A percentile compares a stretch with the other conserved stretches of the same genome.
These are phyloP conservation scores for Otocyon megalotis DNA, from an alignment of 2,113 vertebrate genomes.

Conservation along the genomic window DNA sequence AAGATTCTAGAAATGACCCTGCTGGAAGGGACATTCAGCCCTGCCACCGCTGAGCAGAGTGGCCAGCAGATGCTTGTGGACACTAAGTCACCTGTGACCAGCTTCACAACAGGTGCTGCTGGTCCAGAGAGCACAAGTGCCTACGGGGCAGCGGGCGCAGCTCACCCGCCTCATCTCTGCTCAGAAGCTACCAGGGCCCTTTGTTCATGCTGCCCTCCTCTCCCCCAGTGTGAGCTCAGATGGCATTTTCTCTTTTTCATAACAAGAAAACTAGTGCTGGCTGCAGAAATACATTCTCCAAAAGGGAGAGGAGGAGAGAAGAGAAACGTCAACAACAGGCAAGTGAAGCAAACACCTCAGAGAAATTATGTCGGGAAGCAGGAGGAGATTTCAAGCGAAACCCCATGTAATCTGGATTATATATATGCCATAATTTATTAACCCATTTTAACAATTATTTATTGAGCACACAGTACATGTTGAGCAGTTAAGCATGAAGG, in stretches of 20 bases:
- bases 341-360: too few species aligned
- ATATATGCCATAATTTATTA: fast-evolving
- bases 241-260: fast-evolving
- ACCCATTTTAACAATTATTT: background rate
- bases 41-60: background rate
- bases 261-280: background rate
- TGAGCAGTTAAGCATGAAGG: too few species aligned
- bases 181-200: background rate
- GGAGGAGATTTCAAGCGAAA: background rate
- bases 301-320: background rate
- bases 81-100: background rate
- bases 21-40: background rate
- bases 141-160: too few species aligned
- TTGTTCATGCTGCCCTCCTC: background rate
- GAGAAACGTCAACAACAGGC: fast-evolving
- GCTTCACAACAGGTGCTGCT: fast-evolving
- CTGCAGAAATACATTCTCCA: background rate
- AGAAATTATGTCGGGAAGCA: background rate
- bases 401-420: fast-evolving
- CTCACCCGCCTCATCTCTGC: background rate
- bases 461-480: fast-evolving
- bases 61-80: background rate
- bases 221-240: background rate
- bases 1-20: background rate
- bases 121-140: background rate